These are phyloP conservation scores for Xanthorhoe spadicearia DNA, from an alignment of 2,888 invertebrate genomes.

Conservation along the genomic window DNA sequence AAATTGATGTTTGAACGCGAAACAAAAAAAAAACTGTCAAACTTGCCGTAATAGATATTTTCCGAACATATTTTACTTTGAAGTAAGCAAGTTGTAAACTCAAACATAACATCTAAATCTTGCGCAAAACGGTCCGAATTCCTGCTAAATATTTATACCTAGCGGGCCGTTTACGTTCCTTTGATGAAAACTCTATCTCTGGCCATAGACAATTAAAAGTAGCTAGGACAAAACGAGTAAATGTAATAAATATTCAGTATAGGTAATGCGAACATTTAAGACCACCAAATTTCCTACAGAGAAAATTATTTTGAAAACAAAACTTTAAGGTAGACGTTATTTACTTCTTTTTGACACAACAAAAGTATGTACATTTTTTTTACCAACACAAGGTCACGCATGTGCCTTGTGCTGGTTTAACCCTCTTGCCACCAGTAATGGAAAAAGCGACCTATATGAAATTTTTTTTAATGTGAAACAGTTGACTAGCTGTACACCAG, in stretches of 20 bases:
- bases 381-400: too few relatives aligned
- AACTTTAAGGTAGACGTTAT: too few relatives aligned
- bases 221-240: constrained; percentile 2
- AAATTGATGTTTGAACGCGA: background rate
- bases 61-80: constrained; percentile 8
- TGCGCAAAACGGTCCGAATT: constrained; percentile 19
- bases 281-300: too few relatives aligned
- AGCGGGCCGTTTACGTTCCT: constrained; percentile 16
- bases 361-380: too few relatives aligned
- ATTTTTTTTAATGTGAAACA: background rate
- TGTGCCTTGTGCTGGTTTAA: too few relatives aligned
- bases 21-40: background rate
- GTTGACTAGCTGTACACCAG: constrained; percentile 1
- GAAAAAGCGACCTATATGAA: too few relatives aligned
- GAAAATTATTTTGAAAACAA: too few relatives aligned
- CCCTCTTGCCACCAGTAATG: too few relatives aligned
- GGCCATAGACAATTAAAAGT: constrained; percentile 1
- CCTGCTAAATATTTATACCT: constrained; percentile 18
- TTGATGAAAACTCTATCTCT: constrained; percentile 35
- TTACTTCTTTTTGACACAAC: too few relatives aligned
- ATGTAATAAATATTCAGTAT: background rate
- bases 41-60: background rate
- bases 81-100: constrained; percentile 13
- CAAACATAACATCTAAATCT: constrained; percentile 24
- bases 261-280: too few relatives aligned